Base-by-base conservation (phyloP, 2,888 invertebrate genomes). In the Mellilla xanthometata region DNA sequence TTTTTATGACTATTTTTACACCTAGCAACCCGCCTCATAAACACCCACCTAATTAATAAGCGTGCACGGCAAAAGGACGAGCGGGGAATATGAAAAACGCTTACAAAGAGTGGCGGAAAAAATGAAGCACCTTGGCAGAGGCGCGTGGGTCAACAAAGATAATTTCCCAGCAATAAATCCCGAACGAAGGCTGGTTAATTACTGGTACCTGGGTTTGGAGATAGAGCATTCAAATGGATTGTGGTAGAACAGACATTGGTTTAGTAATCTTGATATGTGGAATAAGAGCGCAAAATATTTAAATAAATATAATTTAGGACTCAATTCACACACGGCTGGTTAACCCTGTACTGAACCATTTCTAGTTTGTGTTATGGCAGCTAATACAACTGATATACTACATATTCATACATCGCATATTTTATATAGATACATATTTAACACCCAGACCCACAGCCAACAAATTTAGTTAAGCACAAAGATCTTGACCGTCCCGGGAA, bases 121-220 rank as follows among this genome's bases (percentile, higher is more conserved):
- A 76, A 76, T 69, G 69, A 69, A 76, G 74, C 71, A 66, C 67
- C 68, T 67, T 68, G 62, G 58, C 47, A 52, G 62, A 68, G 65
- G 72, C 73, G 72, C 75, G 72, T 80, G 83, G 77, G 76, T 77
- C 79, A 83, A 83, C 83, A 83, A 70, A 81, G 81, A 83, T 84
- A 84, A 81, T 81, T 73, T 76, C 52, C 54, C 68, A 62, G 77
- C 72, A 72, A 78, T 81, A 81, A 83, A 80, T 81, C 78, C 73
- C 72, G 65, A 67, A 48, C 47, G 47, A 48, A 48, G 47, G 69
- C 66, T 57, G 72, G 76, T 75, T 82, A 83, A 82, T 81, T 78
- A 77, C 70, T 56, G 39, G 60, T 66, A 72, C 73, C 73, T 77
- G 76, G 55, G 56, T 60, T 54, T 59, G 56, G 49, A 77, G 78